These are phyloP conservation scores for Clarias laeviceps DNA, from an alignment of 2,797 vertebrate genomes.

Conservation along the genomic window DNA sequence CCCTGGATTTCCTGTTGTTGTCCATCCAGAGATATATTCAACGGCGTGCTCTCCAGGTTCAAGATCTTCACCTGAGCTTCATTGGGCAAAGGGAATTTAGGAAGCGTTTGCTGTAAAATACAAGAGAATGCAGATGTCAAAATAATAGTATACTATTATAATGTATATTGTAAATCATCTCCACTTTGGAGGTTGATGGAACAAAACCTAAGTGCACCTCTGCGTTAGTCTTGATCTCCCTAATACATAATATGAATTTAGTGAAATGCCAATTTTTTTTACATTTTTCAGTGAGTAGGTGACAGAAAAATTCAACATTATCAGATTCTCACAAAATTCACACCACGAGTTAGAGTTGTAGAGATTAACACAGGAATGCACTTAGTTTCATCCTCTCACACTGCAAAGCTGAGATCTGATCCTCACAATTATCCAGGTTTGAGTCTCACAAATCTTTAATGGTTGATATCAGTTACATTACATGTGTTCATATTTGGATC, in stretches of 20 bases:
- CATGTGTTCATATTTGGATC: not conserved
- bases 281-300: not conserved
- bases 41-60: slow-evolving; percentile 65
- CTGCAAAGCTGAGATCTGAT: not conserved
- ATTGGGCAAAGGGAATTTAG: slow-evolving; percentile 74
- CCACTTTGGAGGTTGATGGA: not conserved
- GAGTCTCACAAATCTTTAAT: too few relatives aligned
- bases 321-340: not conserved
- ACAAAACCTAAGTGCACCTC: not conserved
- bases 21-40: slow-evolving; percentile 31
- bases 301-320: not conserved
- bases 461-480: too few relatives aligned
- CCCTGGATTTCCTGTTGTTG: rapidly evolving
- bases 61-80: slow-evolving; percentile 80
- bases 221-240: not conserved
- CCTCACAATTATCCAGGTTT: not conserved
- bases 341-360: not conserved
- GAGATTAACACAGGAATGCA: not conserved
- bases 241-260: not conserved
- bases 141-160: not conserved
- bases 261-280: not conserved
- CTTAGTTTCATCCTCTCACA: not conserved
- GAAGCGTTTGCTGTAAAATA: slow-evolving; percentile 78
- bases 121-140: not conserved
- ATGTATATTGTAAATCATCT: too few relatives aligned